phyloP scores from a whole-genome alignment of 2,113 vertebrate genomes.

The Epinephelus fuscoguttatus region DNA sequence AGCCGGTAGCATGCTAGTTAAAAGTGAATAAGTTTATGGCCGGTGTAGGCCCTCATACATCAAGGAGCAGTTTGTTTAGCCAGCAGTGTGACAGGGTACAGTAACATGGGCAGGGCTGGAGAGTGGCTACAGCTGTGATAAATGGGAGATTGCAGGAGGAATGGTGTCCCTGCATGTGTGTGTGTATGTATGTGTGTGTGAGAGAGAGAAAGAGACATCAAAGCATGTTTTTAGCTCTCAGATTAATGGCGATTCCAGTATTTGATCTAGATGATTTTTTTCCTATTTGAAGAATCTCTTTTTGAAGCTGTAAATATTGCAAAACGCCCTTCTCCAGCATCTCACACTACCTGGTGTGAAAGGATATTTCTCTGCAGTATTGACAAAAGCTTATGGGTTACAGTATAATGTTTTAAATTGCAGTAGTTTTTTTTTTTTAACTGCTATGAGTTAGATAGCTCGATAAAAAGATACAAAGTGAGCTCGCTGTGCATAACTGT shows the following conservation, averaged over 20 bases:
- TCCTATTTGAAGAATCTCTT: slow-evolving; percentile 68
- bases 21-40: slow-evolving; percentile 93
- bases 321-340: slow-evolving; percentile 38
- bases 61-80: slow-evolving; percentile 92
- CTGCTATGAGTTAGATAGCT: neutral
- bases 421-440: neutral
- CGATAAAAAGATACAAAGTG: neutral
- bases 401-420: slow-evolving; percentile 34
- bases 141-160: slow-evolving; percentile 79
- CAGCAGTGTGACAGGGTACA: slow-evolving; percentile 87
- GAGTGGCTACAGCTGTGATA: slow-evolving; percentile 82
- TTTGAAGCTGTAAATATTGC: slow-evolving; percentile 74
- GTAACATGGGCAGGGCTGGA: slow-evolving; percentile 83
- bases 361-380: slow-evolving; percentile 50
- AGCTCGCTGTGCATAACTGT: neutral
- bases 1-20: slow-evolving; percentile 84
- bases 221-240: slow-evolving; percentile 73
- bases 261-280: slow-evolving; percentile 63
- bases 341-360: slow-evolving; percentile 22
- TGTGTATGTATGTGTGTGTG: slow-evolving; percentile 29
- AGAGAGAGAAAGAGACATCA: slow-evolving; percentile 58
- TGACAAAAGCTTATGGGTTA: slow-evolving; percentile 45
- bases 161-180: slow-evolving; percentile 48
- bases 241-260: slow-evolving; percentile 74
- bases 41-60: slow-evolving; percentile 89